Percentiles rank a stretch among this genome's conserved stretches.
Conservation (phyloP, 1,140 invertebrate genomes). For the Procambarus virginalis region DNA sequence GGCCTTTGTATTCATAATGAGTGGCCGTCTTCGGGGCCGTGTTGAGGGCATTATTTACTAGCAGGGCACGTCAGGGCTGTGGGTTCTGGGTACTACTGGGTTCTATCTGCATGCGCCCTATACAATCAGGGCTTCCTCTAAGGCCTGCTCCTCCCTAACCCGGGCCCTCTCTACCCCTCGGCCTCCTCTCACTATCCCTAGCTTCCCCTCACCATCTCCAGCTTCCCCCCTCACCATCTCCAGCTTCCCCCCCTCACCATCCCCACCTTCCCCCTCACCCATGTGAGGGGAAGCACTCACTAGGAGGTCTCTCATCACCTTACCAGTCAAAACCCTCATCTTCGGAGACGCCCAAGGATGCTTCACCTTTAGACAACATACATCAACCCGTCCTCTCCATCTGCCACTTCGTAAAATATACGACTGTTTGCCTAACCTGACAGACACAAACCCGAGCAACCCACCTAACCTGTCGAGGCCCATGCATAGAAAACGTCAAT, state of each 20-base stretch:
- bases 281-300: background rate
- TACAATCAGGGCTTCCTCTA: background rate
- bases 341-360: background rate
- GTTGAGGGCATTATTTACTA: slow-evolving; percentile 64
- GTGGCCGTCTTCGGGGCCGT: slow-evolving; percentile 60
- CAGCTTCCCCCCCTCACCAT: no score
- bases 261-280: no score
- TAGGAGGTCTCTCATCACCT: background rate
- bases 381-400: no score
- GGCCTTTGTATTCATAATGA: slow-evolving; percentile 68
- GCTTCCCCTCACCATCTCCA: background rate
- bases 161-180: background rate
- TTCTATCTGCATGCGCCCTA: background rate
- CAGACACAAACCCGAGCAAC: no score
- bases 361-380: no score
- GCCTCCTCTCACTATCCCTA: background rate
- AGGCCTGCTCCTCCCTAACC: background rate
- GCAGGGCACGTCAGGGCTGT: slow-evolving; percentile 46
- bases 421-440: no score
- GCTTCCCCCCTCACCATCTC: background rate
- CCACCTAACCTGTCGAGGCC: no score
- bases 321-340: background rate
- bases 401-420: no score
- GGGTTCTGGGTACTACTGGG: slow-evolving; percentile 21
- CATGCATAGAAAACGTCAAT: no score